Percentiles rank a stretch among this genome's conserved stretches.
These are phyloP conservation scores for Muricea muricata DNA, from an alignment of 92 coral and sea anemone genomes.

Conservation along the genomic window DNA sequence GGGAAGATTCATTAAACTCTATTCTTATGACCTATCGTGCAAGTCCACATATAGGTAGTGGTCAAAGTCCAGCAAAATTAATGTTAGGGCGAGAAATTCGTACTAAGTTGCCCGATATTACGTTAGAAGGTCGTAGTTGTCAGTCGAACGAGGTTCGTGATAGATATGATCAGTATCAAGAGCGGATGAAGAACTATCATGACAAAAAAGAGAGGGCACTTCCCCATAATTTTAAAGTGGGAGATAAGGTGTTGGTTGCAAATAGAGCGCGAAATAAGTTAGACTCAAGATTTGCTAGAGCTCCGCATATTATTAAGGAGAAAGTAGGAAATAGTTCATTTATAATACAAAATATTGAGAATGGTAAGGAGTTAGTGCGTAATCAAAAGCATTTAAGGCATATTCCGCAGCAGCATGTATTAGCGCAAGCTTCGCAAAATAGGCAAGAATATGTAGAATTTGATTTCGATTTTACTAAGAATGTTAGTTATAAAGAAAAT, in stretches of 20 bases:
- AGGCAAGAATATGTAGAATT: not conserved
- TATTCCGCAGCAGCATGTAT: no score
- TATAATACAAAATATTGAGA: slow-evolving; percentile 19
- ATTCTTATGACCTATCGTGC: slow-evolving; percentile 60
- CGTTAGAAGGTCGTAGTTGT: slow-evolving; percentile 3
- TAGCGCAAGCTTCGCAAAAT: no score
- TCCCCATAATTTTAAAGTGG: slow-evolving; percentile 28
- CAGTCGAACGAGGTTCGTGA: slow-evolving; percentile 15
- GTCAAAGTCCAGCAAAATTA: slow-evolving; percentile 51
- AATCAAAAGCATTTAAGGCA: slow-evolving; percentile 39
- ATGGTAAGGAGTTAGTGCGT: slow-evolving; percentile 27
- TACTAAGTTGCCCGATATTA: slow-evolving; percentile 54
- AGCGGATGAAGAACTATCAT: slow-evolving; percentile 15
- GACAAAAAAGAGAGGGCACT: slow-evolving; percentile 1
- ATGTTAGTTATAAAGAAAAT: not conserved
- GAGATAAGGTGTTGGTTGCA: slow-evolving; percentile 47
- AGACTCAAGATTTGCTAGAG: not conserved
- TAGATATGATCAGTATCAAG: slow-evolving; percentile 31
- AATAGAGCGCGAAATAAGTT: slow-evolving; percentile 32
- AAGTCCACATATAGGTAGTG: slow-evolving; percentile 56
- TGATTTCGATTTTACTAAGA: not conserved
- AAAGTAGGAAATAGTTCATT: slow-evolving; percentile 34
- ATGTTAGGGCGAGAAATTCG: slow-evolving; percentile 50
- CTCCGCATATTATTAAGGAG: slow-evolving; percentile 35
- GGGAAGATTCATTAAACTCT: slow-evolving; percentile 40